Base-by-base conservation (phyloP, 2,888 invertebrate genomes). In the Coronaproctus castanopsis region DNA sequence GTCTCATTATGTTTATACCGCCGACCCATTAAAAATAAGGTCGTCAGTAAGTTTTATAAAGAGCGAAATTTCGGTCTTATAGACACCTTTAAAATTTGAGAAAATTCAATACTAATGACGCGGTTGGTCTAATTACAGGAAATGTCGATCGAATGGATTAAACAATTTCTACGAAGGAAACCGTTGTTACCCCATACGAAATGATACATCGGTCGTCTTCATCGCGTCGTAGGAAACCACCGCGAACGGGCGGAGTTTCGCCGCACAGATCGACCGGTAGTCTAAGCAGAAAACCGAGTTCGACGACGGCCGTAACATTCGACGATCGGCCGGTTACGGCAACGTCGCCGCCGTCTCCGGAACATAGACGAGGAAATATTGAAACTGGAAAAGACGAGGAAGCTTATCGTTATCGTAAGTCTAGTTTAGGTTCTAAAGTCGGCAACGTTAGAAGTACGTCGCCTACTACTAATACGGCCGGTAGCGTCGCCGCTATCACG, bases 151-250 rank as follows among this genome's bases (percentile, higher is more conserved):
- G n/a, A n/a, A n/a, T n/a, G n/a, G n/a, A n/a, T n/a, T n/a, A n/a
- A n/a, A n/a, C n/a, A n/a, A n/a, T n/a, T n/a, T n/a, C n/a, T n/a
- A n/a, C n/a, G n/a, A n/a, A n/a, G n/a, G n/a, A n/a, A n/a, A n/a
- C n/a, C n/a, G n/a, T n/a, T n/a, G 36, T 36, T 36, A 36, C 8
- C 5, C 14, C 8, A 36, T 14, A 8, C 36, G 36, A 36, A 36
- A 83, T 83, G 83, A 71, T 83, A 65, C 79, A 80, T 66, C 76
- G 83, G 67, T 80, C 79, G 66, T 78, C 82, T 24, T 83, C 83
- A 49, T 78, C 80, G 60, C 75, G 82, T 58, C 77, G 83, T 63
- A 77, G 82, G 20, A 76, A 82, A 58, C 79, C 81, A 60, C 80
- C 83, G 10, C 75, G 82, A 61, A 80, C 80, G 66, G 79, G 80